Conservation (phyloP, 2,797 vertebrate genomes). For the Glyptemys insculpta region DNA sequence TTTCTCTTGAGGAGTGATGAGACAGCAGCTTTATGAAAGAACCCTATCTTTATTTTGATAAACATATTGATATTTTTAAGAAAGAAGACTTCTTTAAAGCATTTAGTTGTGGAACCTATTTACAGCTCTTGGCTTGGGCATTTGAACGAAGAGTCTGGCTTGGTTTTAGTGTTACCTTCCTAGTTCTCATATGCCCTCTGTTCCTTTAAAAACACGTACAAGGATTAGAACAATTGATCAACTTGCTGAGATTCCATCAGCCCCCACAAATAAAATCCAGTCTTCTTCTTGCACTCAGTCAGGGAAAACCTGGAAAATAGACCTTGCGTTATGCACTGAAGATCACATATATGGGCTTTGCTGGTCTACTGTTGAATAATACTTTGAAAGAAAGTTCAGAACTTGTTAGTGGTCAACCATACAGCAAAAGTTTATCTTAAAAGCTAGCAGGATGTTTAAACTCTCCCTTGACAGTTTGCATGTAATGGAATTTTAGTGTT, state of each 20-base stretch:
- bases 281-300: rapidly evolving
- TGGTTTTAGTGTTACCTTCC: neutral
- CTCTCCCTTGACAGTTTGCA: rapidly evolving
- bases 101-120: neutral
- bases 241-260: neutral
- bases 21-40: neutral
- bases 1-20: neutral
- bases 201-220: neutral
- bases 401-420: neutral
- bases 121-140: neutral
- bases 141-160: neutral
- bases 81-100: neutral
- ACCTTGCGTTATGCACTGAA: neutral
- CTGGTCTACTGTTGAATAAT: neutral
- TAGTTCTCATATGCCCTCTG: neutral
- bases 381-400: neutral
- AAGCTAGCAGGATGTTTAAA: neutral
- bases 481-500: neutral
- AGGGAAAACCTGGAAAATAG: neutral
- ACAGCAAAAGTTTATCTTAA: neutral
- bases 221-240: neutral
- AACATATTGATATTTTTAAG: neutral
- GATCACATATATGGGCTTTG: neutral
- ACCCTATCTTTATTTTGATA: neutral
- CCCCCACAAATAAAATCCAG: neutral